Conservation (phyloP, 2,888 invertebrate genomes). For the Meta bourneti region DNA sequence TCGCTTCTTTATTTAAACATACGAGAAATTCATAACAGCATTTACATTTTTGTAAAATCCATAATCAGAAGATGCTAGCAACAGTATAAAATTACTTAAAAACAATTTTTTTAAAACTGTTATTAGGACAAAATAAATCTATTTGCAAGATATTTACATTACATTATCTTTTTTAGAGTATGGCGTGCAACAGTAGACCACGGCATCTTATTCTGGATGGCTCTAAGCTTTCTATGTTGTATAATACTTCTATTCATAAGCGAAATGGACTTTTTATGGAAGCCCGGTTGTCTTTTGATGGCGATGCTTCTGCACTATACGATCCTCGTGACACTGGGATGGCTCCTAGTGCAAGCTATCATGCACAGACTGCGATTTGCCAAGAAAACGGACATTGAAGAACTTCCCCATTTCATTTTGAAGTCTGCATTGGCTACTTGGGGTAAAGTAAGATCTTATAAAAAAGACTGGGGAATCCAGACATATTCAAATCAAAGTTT, state of each 20-base stretch:
- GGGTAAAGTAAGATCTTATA: slow-evolving; percentile 37
- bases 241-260: slow-evolving; percentile 42
- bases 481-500: no score
- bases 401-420: slow-evolving; percentile 51
- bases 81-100: not conserved
- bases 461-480: not conserved
- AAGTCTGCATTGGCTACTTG: slow-evolving; percentile 46
- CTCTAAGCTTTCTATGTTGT: slow-evolving; percentile 46
- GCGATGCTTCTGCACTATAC: slow-evolving; percentile 46
- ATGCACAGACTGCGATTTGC: slow-evolving; percentile 62
- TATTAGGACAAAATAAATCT: no score
- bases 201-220: slow-evolving; percentile 47
- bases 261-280: slow-evolving; percentile 29
- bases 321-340: slow-evolving; percentile 27
- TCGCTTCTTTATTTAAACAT: no score
- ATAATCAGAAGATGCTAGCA: not conserved
- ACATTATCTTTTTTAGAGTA: slow-evolving; percentile 16
- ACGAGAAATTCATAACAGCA: no score
- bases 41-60: no score
- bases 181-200: slow-evolving; percentile 66
- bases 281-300: slow-evolving; percentile 16
- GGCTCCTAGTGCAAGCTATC: slow-evolving; percentile 59
- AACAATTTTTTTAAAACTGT: no score
- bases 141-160: no score
- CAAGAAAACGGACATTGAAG: slow-evolving; percentile 58